phyloP scores from a whole-genome alignment of 2,113 vertebrate genomes.

The Brienomyrus longianalis region DNA sequence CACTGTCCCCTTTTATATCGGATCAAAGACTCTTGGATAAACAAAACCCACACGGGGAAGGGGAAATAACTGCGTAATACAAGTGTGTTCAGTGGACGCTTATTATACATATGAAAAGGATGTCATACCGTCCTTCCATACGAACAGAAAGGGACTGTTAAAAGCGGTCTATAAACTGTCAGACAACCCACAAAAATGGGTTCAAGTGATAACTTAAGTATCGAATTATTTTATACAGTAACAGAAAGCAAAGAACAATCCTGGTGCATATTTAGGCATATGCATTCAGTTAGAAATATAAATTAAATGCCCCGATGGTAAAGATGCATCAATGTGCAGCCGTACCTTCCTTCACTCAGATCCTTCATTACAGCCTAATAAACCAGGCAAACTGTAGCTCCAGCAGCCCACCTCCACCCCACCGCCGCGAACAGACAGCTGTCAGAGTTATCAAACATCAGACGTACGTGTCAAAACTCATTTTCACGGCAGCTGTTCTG shows the following conservation, averaged over 20 bases:
- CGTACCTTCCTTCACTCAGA: background rate
- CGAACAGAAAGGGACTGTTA: background rate
- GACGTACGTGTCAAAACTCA: background rate
- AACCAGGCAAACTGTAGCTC: background rate
- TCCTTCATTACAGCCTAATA: background rate
- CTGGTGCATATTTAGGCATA: background rate
- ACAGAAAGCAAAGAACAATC: background rate
- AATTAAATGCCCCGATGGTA: background rate
- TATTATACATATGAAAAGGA: background rate
- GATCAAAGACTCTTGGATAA: background rate
- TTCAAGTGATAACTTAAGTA: background rate
- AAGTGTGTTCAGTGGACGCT: background rate
- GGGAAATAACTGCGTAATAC: background rate
- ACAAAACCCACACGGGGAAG: background rate
- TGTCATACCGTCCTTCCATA: background rate
- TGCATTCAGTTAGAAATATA: background rate
- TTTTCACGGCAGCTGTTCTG: background rate
- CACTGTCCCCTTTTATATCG: background rate
- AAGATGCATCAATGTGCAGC: background rate
- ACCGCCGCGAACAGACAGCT: background rate
- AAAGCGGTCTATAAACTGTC: background rate
- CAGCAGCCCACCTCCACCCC: background rate
- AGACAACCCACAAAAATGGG: background rate
- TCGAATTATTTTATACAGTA: background rate
- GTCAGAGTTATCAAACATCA: background rate